Evolutionary conservation across 2,113 vertebrate species (phyloP).

Genomic region (Neomonachus schauinslandi): DNA sequence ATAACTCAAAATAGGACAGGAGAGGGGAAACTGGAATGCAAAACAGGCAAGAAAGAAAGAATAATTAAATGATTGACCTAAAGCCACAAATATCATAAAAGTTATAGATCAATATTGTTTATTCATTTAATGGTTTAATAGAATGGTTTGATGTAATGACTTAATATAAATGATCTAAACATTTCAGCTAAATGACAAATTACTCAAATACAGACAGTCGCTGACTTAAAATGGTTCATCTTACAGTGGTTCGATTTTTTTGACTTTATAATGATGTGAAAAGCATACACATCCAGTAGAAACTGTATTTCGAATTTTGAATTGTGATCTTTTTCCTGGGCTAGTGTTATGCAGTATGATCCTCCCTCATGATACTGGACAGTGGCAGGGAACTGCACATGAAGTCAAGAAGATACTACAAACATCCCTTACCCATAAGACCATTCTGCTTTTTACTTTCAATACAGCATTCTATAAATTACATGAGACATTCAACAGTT

Average conservation of each 20-base stretch:
- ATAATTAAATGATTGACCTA: not conserved
- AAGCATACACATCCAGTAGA: not conserved
- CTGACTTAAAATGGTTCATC: not conserved
- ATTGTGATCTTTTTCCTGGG: not conserved
- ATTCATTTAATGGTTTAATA: not conserved
- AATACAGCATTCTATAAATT: not conserved
- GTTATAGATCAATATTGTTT: not conserved
- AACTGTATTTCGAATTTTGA: not conserved
- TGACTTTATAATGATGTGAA: not conserved
- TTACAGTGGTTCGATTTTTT: not conserved
- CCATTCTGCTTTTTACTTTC: not conserved
- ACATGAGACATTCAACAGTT: not conserved
- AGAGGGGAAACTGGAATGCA: not conserved
- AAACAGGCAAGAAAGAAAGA: not conserved
- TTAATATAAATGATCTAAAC: not conserved
- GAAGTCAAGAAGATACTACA: not conserved
- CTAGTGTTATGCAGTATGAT: not conserved
- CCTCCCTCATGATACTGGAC: not conserved
- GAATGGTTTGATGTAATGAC: not conserved
- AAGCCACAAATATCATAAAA: not conserved
- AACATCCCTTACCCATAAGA: not conserved
- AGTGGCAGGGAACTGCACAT: not conserved
- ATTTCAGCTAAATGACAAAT: not conserved
- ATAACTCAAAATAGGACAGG: not conserved
- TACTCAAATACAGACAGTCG: not conserved